Evolutionary conservation across 2,113 vertebrate species (phyloP), one percentile per base, ranked within the genome.

Genomic region (Saimiri boliviensis): DNA sequence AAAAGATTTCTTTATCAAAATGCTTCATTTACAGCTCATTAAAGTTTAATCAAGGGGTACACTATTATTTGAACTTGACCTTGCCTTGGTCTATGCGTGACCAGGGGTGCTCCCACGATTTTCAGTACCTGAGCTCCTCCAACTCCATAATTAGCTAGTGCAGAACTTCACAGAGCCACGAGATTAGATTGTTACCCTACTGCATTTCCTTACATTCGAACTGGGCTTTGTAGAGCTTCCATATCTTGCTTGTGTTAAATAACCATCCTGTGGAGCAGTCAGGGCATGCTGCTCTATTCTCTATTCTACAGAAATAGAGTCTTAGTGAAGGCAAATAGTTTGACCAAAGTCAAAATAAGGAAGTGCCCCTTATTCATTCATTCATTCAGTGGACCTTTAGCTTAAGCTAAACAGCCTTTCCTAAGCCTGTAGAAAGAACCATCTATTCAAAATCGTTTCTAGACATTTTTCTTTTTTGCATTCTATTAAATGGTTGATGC

Each of bases 161-260:
- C 10, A 9, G 93, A 89, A 49, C 23, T 27, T 76, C 35, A 47
- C 20, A 35, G 1, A 17, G 20, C 6, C 70, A 0, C 0, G 0
- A 6, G 20, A 16, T 8, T 1, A 6, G 14, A 0, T 56, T 6
- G 0, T 25, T 7, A 49, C 42, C 23, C 6, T 27, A 14, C 14
- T 1, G 3, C 5, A 4, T 6, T 17, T 17, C 47, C 11, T 86
- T 8, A 1, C 0, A 5, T 40, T 63, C 40, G 84, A 54, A 30
- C 12, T 70, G 60, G 79, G 14, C 49, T 80, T 80, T 27, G 1
- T 2, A 11, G 14, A 52, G 20, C 32, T 80, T 60, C 56, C 3
- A 5, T 6, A 27, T 35, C 42, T 80, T 25, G 35, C 30, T n/a
- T 58, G 40, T 82, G 45, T 60, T 27, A 6, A 87, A 16, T 17